Conservation (phyloP, 2,797 vertebrate species). For the Aeoliscus strigatus region DNA sequence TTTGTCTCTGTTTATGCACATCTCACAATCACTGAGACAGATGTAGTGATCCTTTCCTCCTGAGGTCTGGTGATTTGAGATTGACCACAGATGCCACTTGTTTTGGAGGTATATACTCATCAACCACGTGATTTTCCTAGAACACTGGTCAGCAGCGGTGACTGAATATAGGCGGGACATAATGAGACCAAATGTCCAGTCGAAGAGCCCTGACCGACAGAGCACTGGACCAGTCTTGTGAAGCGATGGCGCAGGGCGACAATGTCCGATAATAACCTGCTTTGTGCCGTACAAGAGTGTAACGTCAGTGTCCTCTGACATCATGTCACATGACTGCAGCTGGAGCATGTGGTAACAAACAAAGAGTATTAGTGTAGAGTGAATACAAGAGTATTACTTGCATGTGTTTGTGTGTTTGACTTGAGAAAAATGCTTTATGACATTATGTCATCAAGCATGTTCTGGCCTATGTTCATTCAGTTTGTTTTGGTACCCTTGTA, state of each 20-base stretch:
- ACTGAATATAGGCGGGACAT: constrained; percentile 13
- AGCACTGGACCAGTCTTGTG: constrained; percentile 18
- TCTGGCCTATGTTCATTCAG: no score
- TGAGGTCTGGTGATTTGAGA: not conserved
- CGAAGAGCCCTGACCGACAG: constrained; percentile 33
- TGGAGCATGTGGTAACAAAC: constrained; percentile 43
- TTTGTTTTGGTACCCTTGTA: no score
- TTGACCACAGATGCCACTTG: not conserved
- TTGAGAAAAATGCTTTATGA: no score
- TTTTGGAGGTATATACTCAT: constrained; percentile 4
- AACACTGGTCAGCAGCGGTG: constrained; percentile 10
- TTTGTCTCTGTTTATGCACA: no score
- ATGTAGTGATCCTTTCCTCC: no score
- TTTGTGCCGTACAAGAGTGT: constrained; percentile 47
- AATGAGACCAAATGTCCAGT: constrained; percentile 7
- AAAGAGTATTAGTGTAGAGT: constrained; percentile 19
- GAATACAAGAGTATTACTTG: not conserved
- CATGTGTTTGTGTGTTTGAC: not conserved
- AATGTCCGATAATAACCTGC: constrained; percentile 52
- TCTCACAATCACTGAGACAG: no score
- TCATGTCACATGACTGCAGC: constrained; percentile 59
- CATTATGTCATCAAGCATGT: no score
- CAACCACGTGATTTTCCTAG: constrained; percentile 15
- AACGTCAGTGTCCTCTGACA: constrained; percentile 60
- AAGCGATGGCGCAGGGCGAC: constrained; percentile 30